Base-by-base conservation (phyloP, 2,888 invertebrate species). In the Metopia argyrocephala region DNA sequence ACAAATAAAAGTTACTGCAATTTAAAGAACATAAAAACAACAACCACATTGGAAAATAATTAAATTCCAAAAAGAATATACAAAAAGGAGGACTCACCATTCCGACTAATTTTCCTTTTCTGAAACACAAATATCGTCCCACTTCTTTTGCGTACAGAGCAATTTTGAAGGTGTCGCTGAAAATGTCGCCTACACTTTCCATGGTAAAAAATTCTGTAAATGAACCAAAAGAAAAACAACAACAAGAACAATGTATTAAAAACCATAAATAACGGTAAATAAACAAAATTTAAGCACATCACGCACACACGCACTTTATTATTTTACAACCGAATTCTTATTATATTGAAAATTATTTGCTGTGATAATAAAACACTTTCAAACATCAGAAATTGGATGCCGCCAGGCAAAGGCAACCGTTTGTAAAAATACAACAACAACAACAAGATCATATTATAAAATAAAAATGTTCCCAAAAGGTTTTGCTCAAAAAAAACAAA, bases 91-190 rank as follows among this genome's bases (percentile, higher is more conserved):
- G 31, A 84, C 89, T 87, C 74, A 89, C 89, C 89, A 86, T 86
- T 86, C 89, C 89, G 85, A 89, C 87, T 80, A 89, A 85, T 82
- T 84, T 84, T 82, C 88, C 88, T 75, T 84, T 84, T 76, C 84
- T 85, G 85, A 89, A 89, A 85, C 89, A 89, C 79, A 89, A 85
- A 84, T 86, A 89, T 54, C 86, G 86, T 48, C 85, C 86, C 79
- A 88, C 89, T 85, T 88, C 87, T 83, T 85, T 87, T 84, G 88
- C 86, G 86, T 86, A 89, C 38, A 89, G 83, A 75, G 89, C 89
- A 74, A 89, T 86, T 85, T 86, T 88, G 88, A 89, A 89, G 76
- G 86, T 86, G 75, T 82, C 82, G 84, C 82, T 83, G 73, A 83
- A 82, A 62, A 82, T 85, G 86, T 88, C 89, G 86, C 86, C 87